Conservation (phyloP, 2,113 vertebrate genomes). For the Gorsachius goisagi region DNA sequence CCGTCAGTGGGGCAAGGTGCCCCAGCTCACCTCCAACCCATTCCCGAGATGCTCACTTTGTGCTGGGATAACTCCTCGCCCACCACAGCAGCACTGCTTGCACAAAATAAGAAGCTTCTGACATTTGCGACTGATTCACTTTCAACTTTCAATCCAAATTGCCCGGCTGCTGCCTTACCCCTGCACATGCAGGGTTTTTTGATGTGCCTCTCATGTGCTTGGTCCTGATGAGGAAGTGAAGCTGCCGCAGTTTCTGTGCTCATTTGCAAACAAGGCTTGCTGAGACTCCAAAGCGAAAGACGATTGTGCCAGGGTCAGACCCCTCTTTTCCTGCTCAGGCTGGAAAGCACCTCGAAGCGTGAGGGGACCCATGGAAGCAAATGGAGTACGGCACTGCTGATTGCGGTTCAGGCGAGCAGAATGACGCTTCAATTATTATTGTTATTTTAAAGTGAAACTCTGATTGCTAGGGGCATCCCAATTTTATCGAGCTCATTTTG, state of each 20-base stretch:
- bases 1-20: not conserved
- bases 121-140: accelerated
- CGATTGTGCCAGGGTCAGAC: accelerated
- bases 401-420: not conserved
- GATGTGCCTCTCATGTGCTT: accelerated
- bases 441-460: slow-evolving; percentile 22
- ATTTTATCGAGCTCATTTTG: slow-evolving; percentile 21
- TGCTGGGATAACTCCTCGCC: not conserved
- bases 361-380: not conserved
- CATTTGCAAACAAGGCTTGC: not conserved
- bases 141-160: not conserved
- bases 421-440: not conserved
- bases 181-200: accelerated
- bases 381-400: not conserved
- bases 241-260: not conserved
- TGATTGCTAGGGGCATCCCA: slow-evolving; percentile 30
- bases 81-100: not conserved
- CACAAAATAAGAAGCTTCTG: not conserved
- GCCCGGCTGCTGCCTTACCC: not conserved
- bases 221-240: not conserved
- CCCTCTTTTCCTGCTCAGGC: not conserved
- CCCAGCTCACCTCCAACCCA: slow-evolving; percentile 20
- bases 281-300: not conserved
- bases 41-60: not conserved
- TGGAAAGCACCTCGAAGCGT: not conserved